These are phyloP conservation scores for Eubasilissa splendida DNA, from an alignment of 2,888 invertebrate genomes.

Conservation along the genomic window DNA sequence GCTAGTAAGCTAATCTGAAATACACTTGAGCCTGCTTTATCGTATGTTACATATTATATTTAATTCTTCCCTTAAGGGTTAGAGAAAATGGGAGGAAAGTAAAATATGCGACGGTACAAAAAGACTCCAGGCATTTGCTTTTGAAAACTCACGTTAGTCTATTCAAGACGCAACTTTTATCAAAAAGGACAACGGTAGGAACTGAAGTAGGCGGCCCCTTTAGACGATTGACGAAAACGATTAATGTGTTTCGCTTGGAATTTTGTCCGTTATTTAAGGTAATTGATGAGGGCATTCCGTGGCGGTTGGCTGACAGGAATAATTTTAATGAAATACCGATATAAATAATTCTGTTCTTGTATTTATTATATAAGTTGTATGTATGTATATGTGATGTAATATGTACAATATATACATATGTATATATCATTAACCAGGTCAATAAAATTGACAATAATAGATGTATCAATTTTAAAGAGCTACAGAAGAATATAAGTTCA, in stretches of 20 bases:
- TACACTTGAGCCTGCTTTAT: too few species aligned
- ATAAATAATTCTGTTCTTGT: too few species aligned
- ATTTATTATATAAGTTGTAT: too few species aligned
- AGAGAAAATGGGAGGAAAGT: not conserved
- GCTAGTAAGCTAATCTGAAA: too few species aligned
- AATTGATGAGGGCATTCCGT: constrained; percentile 12
- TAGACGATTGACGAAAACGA: not conserved
- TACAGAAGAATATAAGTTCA: too few species aligned
- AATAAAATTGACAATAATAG: too few species aligned
- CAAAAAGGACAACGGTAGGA: not conserved
- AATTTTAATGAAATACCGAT: not conserved
- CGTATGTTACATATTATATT: too few species aligned
- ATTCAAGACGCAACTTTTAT: not conserved
- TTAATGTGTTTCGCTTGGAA: not conserved
- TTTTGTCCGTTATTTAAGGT: constrained; percentile 6
- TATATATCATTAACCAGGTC: too few species aligned
- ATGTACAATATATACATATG: too few species aligned
- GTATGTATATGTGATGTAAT: too few species aligned
- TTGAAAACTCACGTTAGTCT: not conserved
- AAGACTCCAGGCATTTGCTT: not conserved
- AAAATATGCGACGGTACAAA: not conserved
- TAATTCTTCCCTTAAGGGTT: not conserved
- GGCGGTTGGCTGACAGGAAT: not conserved
- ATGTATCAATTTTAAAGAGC: too few species aligned
- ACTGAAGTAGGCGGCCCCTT: not conserved